Base-by-base conservation (phyloP, 2,797 vertebrate species). In the Apodemus agrarius region DNA sequence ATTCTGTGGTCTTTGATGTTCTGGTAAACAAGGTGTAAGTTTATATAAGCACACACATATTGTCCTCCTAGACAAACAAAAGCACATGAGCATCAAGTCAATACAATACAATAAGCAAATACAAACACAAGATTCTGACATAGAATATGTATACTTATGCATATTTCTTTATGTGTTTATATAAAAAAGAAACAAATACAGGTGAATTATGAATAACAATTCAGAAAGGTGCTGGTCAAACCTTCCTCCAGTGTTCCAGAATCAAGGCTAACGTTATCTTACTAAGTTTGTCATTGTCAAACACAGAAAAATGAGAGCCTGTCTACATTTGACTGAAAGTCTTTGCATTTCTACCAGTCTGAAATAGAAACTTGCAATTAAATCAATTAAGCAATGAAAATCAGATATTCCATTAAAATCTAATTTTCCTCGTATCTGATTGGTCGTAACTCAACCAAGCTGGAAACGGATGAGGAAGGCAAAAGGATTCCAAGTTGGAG, bases 381-480 rank as follows among this genome's bases (percentile, higher is more conserved):
- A 96, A 89, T 98, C 97, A 95, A 97, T 98, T 37, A 98, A 97
- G 86, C 26, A 97, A 98, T 94, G 96, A 96, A 98, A 98, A 97
- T 97, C 93, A 98, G 96, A 97, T 97, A 97, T 91, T 93, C 95
- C 95, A 97, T 93, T 98, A 97, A 98, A 98, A 98, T 97, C 80
- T 97, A 97, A 97, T 97, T 98, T 93, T 88, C 90, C 91, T 91
- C 54, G 54, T 98, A 97, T 91, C 4, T 34, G 96, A 97, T 98
- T 6, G 0, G 87, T 97, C 97, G 75, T 89, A 96, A 96, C 88
- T 97, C 91, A 96, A 72, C 75, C 93, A 96, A 91, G 96, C 96
- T 96, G 89, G 76, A 91, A 76, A 94, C 78, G 46, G 85, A 94
- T 16, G 84, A 93, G 96, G 96, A 97, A 96, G 40, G 91, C 91